A percentile compares a stretch with the other conserved stretches of the same genome.
phyloP scores from a whole-genome alignment of 1,140 invertebrate species.

The Batillaria attramentaria region DNA sequence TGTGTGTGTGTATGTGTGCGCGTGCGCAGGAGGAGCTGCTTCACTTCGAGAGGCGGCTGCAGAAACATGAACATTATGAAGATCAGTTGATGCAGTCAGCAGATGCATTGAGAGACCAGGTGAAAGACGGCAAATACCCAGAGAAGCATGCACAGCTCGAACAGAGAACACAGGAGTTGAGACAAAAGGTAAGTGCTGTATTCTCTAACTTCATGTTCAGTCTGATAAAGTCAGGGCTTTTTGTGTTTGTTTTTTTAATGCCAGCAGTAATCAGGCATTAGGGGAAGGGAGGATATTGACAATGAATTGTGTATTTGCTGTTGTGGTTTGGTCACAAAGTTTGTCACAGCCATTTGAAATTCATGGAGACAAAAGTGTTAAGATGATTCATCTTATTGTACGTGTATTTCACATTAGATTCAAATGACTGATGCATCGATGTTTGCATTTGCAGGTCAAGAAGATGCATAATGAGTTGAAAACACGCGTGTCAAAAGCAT shows the following conservation, averaged over 20 bases:
- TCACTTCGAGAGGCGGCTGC: constrained; percentile 88
- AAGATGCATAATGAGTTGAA: constrained; percentile 89
- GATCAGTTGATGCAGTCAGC: constrained; percentile 80
- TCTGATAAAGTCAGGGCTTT: too few relatives aligned
- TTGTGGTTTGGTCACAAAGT: too few relatives aligned
- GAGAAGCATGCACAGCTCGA: constrained; percentile 73
- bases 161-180: constrained; percentile 68
- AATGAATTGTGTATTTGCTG: too few relatives aligned
- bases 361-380: too few relatives aligned
- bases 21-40: constrained; percentile 81
- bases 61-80: constrained; percentile 87
- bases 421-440: constrained; percentile 82
- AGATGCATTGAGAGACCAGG: constrained; percentile 32
- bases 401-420: constrained; percentile 86
- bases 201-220: background rate
- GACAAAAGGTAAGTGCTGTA: background rate
- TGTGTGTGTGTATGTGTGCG: background rate
- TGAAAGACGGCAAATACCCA: constrained; percentile 43
- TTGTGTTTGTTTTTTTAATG: too few relatives aligned
- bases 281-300: too few relatives aligned
- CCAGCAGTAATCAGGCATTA: too few relatives aligned
- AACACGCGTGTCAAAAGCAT: constrained; percentile 71
- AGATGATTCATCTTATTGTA: too few relatives aligned
- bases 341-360: too few relatives aligned
- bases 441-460: constrained; percentile 75